These are phyloP conservation scores for Mormyrus proboscirostris DNA, from an alignment of 2,797 vertebrate species.

Conservation along the genomic window DNA sequence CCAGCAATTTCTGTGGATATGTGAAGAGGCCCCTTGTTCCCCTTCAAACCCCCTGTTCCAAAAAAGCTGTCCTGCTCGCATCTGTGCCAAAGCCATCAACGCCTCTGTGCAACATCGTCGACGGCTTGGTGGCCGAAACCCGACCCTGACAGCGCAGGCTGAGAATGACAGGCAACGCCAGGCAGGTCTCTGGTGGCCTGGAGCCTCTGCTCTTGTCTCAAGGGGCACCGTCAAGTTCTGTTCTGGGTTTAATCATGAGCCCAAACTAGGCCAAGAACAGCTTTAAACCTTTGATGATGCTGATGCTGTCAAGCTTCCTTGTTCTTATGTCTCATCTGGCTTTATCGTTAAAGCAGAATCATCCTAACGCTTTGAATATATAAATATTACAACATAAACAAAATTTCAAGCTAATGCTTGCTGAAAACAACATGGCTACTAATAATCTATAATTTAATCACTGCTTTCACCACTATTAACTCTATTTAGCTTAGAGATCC, in stretches of 20 bases:
- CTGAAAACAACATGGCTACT: not conserved
- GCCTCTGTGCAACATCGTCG: not conserved
- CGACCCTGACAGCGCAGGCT: not conserved
- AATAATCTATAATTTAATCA: not conserved
- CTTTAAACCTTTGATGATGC: not conserved
- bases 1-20: not conserved
- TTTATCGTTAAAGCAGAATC: not conserved
- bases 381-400: not conserved
- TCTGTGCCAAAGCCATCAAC: not conserved
- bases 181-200: not conserved
- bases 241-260: not conserved
- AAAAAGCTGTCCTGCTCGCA: not conserved
- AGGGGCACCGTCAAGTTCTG: not conserved
- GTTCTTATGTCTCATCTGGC: not conserved
- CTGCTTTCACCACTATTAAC: not conserved
- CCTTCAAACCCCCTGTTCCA: not conserved
- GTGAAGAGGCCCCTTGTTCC: not conserved
- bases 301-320: not conserved
- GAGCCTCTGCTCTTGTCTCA: not conserved
- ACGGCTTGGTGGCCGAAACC: not conserved
- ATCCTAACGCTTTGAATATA: not conserved
- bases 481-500: not conserved
- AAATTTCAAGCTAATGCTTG: not conserved
- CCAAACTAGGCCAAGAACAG: not conserved
- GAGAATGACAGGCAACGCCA: not conserved